A percentile compares a stretch with the other conserved stretches of the same genome.
Evolutionary conservation across 1,140 invertebrate species (phyloP).

Genomic region (Lepidurus apus): DNA sequence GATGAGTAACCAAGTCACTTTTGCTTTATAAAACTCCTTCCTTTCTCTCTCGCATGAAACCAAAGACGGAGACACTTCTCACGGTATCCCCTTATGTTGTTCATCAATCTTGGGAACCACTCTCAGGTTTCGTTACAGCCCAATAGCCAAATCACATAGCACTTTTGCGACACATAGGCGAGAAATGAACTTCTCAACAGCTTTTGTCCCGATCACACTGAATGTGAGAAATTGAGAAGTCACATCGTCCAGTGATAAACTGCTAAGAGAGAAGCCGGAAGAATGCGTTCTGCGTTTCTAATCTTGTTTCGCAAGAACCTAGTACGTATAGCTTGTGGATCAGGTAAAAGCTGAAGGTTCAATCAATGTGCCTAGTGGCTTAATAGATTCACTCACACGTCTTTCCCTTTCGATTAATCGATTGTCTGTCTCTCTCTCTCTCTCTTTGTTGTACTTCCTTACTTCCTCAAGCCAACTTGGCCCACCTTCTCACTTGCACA

Average conservation of each 20-base stretch:
- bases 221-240: not conserved
- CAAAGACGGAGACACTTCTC: not conserved
- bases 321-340: not conserved
- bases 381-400: slow-evolving; percentile 4
- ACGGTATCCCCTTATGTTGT: not conserved
- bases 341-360: not conserved
- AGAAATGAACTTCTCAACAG: not conserved
- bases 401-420: not conserved
- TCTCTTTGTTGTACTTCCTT: not conserved
- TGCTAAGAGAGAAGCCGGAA: not conserved
- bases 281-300: not conserved
- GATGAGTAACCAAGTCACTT: no score
- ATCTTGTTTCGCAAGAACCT: slow-evolving; percentile 3
- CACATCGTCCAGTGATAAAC: not conserved
- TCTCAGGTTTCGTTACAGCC: slow-evolving; percentile 14
- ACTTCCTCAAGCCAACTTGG: not conserved
- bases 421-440: not conserved
- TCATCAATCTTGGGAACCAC: slow-evolving; percentile 9
- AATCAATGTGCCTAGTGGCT: not conserved
- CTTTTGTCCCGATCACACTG: not conserved
- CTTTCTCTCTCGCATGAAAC: not conserved
- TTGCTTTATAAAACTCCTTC: not conserved
- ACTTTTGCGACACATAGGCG: not conserved
- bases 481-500: not conserved
- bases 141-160: slow-evolving; percentile 4